Evolutionary conservation across 2,888 invertebrate species (phyloP), one percentile per base, ranked within the genome.

Genomic region (Ommatoiulus sabulosus): DNA sequence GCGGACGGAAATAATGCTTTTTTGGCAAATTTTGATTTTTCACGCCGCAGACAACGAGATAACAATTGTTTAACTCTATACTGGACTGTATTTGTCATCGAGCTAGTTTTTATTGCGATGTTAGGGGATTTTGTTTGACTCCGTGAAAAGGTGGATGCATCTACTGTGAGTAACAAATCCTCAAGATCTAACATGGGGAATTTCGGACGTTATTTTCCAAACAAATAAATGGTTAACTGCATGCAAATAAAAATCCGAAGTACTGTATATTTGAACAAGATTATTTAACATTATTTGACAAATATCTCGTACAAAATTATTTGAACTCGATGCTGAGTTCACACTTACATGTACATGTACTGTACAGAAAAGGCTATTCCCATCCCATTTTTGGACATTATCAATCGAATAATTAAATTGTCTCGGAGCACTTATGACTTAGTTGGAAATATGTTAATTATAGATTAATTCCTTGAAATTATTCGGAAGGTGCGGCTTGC

Each of bases 401-500:
- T 57, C 57, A 17, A 57, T 10, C 52, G 6, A 17, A 57, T 57
- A 80, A 80, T 35, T 80, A 80, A 1, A 24, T 80, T 10, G 20
- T 35, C 35, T 35, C 4, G 3, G 10, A 80, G 35, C 3, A 80
- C 12, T 24, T 35, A 12, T 4, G 35, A 35, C 80, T 80, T 35
- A 12, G 80, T 80, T 35, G 80, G 80, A 4, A 80, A 80, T 80
- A 80, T 80, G 80, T 35, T 80, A 35, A 80, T 80, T 80, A 35
- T 80, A 10, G 10, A 24, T 80, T 80, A 80, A 80, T 80, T 80
- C 80, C 80, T 80, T 24, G 80, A 80, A 80, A 80, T 80, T 35
- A 20, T 80, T 80, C 12, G 35, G 80, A 35, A 80, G 80, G 80
- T 80, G 80, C 80, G 80, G 80, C 80, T 12, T 80, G 80, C 80